Conservation (phyloP, 2,113 vertebrate genomes). For the Polypterus senegalus region DNA sequence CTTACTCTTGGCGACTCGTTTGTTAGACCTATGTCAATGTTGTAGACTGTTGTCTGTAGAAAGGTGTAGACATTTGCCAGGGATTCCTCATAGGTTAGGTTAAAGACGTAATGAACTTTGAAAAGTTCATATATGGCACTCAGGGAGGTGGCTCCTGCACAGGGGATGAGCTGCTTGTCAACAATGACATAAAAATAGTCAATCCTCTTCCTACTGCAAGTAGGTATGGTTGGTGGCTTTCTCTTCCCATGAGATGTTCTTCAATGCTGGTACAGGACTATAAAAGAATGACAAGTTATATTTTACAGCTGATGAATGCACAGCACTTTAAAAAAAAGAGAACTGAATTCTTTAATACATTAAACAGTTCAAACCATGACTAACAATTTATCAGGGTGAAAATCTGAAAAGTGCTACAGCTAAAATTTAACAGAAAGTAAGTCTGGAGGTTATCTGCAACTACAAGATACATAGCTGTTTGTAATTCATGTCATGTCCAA, state of each 20-base stretch:
- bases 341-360: too few relatives aligned
- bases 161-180: slow-evolving; percentile 17
- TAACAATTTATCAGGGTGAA: too few relatives aligned
- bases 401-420: too few relatives aligned
- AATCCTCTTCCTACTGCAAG: slow-evolving; percentile 12
- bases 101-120: slow-evolving; percentile 19
- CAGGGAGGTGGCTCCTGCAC: slow-evolving; percentile 15
- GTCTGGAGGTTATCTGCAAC: too few relatives aligned
- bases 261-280: slow-evolving; percentile 18
- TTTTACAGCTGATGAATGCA: too few relatives aligned
- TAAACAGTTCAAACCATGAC: too few relatives aligned
- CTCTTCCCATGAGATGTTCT: slow-evolving; percentile 16
- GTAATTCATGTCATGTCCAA: too few relatives aligned
- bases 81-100: slow-evolving; percentile 8
- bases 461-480: too few relatives aligned
- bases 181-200: slow-evolving; percentile 17
- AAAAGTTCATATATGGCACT: slow-evolving; percentile 21
- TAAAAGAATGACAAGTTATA: too few relatives aligned
- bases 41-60: slow-evolving; percentile 4
- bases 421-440: too few relatives aligned
- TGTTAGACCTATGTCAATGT: slow-evolving; percentile 8
- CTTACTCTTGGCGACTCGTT: slow-evolving; percentile 20
- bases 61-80: slow-evolving; percentile 12
- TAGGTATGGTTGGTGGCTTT: slow-evolving; percentile 19
- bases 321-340: too few relatives aligned